These are phyloP conservation scores for Chrysaora quinquecirrha DNA, from an alignment of 30 jellyfish, hydroid and myxozoan genomes.

Conservation along the genomic window DNA sequence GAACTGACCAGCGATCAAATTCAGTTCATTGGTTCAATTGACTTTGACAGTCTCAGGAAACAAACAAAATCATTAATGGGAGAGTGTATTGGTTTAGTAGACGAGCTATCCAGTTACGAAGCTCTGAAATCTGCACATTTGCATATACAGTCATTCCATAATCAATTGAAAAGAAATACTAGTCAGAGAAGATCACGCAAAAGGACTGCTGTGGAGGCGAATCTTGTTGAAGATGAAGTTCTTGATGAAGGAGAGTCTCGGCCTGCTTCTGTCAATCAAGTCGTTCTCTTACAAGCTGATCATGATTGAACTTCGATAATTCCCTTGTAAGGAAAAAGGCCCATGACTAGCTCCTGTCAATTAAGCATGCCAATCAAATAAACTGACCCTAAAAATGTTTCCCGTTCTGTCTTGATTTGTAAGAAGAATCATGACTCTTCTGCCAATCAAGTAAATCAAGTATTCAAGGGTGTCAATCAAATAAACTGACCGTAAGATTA, in stretches of 20 bases:
- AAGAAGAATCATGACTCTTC: too few species aligned
- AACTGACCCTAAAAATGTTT: too few species aligned
- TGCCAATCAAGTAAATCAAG: too few species aligned
- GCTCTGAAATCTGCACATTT: conserved; percentile 58
- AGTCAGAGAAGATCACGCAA: conserved; percentile 36
- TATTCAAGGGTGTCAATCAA: too few species aligned
- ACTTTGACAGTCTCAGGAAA: conserved; percentile 54
- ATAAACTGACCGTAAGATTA: too few species aligned
- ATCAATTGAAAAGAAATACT: conserved; percentile 18
- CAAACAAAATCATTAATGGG: conserved; percentile 61
- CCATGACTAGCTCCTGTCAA: too few species aligned
- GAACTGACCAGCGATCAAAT: conserved; percentile 62
- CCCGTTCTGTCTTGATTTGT: too few species aligned
- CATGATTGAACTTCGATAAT: too few species aligned
- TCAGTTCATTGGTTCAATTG: conserved; percentile 46
- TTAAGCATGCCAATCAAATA: too few species aligned
- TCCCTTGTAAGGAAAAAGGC: too few species aligned
- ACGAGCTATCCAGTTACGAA: conserved; percentile 62
- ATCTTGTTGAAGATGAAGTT: conserved; percentile 63
- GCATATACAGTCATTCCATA: conserved; percentile 67
- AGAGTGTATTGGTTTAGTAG: conserved; percentile 73
- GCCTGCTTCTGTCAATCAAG: conserved; percentile 47
- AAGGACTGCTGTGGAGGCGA: conserved; percentile 64
- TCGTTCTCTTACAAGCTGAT: conserved; percentile 76
- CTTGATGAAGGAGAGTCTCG: conserved; percentile 68